Evolutionary conservation across 2,797 vertebrate species (phyloP), one percentile per base, ranked within the genome.

Genomic region (Tinamus major): DNA sequence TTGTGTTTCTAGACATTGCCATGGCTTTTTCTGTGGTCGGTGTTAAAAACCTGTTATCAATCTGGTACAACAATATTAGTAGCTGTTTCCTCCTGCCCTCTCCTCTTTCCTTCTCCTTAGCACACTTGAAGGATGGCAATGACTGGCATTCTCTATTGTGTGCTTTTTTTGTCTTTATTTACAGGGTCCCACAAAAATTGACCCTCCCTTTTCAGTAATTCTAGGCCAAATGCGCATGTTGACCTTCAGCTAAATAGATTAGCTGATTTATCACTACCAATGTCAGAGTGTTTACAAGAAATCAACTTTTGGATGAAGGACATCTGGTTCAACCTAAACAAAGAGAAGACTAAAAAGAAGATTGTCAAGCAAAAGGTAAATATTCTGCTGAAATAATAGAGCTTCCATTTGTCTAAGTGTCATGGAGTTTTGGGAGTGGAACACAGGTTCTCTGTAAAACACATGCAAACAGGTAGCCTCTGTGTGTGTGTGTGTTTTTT

Each of bases 251-350:
- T 95, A 68, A 72, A 61, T 61, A 92, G 71, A 83, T 87, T 53
- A 75, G 61, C 61, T 94, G 87, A 85, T 82, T 79, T 93, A 77
- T 95, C 94, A 49, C 74, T 75, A 15, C 53, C 70, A 86, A 80
- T 78, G 68, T 93, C 72, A 92, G 65, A 71, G 62, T 80, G 87
- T 81, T 87, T 89, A 78, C 58, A 93, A 89, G 71, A 74, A 79
- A 78, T 80, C 49, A 85, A 2, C 37, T 83, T 19, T 79, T 85
- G 51, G 81, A 77, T 89, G 92, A 91, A 56, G 76, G 82, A 85
- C 84, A 90, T 67, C 67, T 93, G 79, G 35, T 74, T 89, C 51
- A 92, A 92, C 77, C 68, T 69, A 85, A 95, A 95, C 63, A 82
- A 79, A 82, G 21, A 39, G 39, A 89, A 74, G 29, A 39, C n/a